phyloP scores from a whole-genome alignment of 2,888 invertebrate species.

The Plemyria rubiginata region DNA sequence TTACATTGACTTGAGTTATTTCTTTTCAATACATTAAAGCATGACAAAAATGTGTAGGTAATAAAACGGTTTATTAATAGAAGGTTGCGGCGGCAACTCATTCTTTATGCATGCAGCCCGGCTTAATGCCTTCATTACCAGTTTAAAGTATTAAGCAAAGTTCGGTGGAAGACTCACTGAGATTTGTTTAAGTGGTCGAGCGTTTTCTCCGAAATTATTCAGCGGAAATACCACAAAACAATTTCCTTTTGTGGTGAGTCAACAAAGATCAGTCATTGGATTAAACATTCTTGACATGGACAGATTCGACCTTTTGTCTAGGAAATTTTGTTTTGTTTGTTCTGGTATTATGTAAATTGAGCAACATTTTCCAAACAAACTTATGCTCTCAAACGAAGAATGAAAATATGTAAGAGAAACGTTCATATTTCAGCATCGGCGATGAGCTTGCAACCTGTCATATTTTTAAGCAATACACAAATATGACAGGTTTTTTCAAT shows the following conservation, averaged over 20 bases:
- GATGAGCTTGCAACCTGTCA: neutral
- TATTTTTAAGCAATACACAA: too few species aligned
- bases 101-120: constrained; percentile 81
- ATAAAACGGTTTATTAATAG: constrained; percentile 71
- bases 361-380: neutral
- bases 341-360: neutral
- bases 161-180: constrained; percentile 66
- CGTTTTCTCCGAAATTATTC: constrained; percentile 52
- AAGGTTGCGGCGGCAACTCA: constrained; percentile 67
- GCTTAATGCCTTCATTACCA: constrained; percentile 82
- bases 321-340: neutral
- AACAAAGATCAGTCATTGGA: constrained; percentile 25
- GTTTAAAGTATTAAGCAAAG: constrained; percentile 84
- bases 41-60: constrained; percentile 48
- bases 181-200: constrained; percentile 71
- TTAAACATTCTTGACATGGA: constrained; percentile 13
- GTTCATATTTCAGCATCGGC: neutral
- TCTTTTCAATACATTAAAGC: too few species aligned
- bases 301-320: constrained; percentile 16
- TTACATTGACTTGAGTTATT: too few species aligned
- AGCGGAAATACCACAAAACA: constrained; percentile 54
- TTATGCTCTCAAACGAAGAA: neutral
- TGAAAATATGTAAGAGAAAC: neutral
- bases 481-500: too few species aligned
- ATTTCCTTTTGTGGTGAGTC: constrained; percentile 46